These are phyloP conservation scores for Euglossa dilemma DNA, from an alignment of 1,140 invertebrate species.

Conservation along the genomic window DNA sequence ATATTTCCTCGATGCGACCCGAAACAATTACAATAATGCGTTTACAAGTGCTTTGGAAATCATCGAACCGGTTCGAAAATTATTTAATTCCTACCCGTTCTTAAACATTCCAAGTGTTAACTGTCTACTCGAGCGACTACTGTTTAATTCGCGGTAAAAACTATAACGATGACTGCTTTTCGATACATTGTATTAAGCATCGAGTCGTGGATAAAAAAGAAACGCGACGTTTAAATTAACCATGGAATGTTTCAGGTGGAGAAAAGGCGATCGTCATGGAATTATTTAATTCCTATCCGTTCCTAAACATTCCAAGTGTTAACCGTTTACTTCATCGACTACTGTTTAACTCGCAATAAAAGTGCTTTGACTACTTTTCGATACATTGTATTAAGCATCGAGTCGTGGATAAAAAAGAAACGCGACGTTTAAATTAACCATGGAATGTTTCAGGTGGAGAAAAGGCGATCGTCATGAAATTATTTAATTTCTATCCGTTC, in stretches of 20 bases:
- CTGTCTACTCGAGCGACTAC: too few relatives aligned
- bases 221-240: not conserved
- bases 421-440: not conserved
- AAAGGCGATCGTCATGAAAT: slow-evolving; percentile 90
- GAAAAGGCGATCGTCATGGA: slow-evolving; percentile 90
- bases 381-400: not conserved
- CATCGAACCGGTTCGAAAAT: not conserved
- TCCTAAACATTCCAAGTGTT: too few relatives aligned
- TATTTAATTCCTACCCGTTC: not conserved
- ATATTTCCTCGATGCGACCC: not conserved
- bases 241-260: slow-evolving; percentile 69
- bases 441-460: slow-evolving; percentile 72
- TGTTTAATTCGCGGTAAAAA: too few relatives aligned
- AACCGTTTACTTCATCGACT: too few relatives aligned
- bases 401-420: not conserved
- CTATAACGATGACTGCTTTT: not conserved
- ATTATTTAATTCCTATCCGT: too few relatives aligned
- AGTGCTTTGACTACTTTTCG: not conserved
- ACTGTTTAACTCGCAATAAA: too few relatives aligned
- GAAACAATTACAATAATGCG: not conserved
- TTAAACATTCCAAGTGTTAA: too few relatives aligned
- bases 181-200: not conserved
- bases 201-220: not conserved
- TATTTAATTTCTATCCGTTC: too few relatives aligned
- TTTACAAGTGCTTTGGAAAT: not conserved